Base-by-base conservation (phyloP, 2,888 invertebrate genomes). In the Drosophila paranaensis region DNA sequence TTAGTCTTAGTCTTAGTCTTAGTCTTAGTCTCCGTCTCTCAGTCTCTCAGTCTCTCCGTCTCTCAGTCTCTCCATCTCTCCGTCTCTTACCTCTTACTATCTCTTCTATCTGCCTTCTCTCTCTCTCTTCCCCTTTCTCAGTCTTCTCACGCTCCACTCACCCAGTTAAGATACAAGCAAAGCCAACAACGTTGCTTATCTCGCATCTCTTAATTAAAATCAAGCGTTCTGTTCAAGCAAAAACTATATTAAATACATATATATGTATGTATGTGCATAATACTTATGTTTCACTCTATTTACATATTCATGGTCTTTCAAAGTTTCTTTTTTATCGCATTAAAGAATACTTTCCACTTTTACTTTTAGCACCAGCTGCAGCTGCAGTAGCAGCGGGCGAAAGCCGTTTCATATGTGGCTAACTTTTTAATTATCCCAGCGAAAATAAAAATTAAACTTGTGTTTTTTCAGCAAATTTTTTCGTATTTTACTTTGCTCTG, bases 381-480 rank as follows among this genome's bases (percentile, higher is more conserved):
- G 14, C 27, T 27, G 14, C n/a, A 27, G 20, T 2, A 20, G 20
- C 20, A 20, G 20, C n/a, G 2, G 43, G 77, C 14, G 60, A 62
- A 65, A 72, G 55, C 40, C 35, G 37, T 37, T 60, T 46, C 50
- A 62, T 53, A 74, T 69, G 48, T 74, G 62, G 69, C 57, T 56
- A 76, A 81, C 73, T 77, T 85, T 82, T 77, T 74, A 86, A 82
- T 82, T 82, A 82, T 82, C 71, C 68, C 46, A 40, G 51, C 65
- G 39, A 64, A 80, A 66, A 77, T 81, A 68, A 71, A 79, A 82
- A 66, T 71, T 63, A 65, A 77, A 71, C 74, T 80, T 71, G 46
- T 70, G 46, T 70, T 64, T 70, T 55, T 43, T 20, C 43, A 61
- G 37, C 48, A 51, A 6, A 6, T 33, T 33, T 33, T 57, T 53